These are phyloP conservation scores for Thripadectes ignobilis DNA, from an alignment of 2,797 vertebrate genomes.

Conservation along the genomic window DNA sequence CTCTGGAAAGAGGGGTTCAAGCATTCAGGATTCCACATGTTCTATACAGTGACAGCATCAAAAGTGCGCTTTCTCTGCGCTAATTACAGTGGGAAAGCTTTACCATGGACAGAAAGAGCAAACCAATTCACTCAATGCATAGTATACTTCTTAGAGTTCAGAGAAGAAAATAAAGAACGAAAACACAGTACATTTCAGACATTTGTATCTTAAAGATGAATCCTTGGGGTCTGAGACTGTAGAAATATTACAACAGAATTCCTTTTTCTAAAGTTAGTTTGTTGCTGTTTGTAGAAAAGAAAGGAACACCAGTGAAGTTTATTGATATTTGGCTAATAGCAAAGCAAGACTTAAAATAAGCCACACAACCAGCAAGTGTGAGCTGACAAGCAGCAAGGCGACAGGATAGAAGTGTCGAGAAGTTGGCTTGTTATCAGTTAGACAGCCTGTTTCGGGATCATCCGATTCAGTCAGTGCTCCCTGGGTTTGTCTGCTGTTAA, in stretches of 20 bases:
- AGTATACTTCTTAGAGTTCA: constrained; percentile 66
- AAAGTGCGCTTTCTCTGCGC: constrained; percentile 65
- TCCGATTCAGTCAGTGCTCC: constrained; percentile 92
- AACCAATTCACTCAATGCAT: constrained; percentile 76
- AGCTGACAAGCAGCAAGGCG: constrained; percentile 99
- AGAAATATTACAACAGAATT: constrained; percentile 76
- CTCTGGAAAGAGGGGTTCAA: constrained; percentile 70
- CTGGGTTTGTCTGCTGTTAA: constrained; percentile 93
- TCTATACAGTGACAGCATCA: constrained; percentile 65
- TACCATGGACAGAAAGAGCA: constrained; percentile 63
- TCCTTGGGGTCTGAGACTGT: constrained; percentile 73
- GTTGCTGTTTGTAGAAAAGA: constrained; percentile 76
- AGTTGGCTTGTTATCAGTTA: constrained; percentile 96
- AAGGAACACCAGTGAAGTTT: constrained; percentile 79
- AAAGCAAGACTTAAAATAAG: constrained; percentile 99
- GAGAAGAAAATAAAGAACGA: constrained; percentile 40
- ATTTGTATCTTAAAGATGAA: constrained; percentile 62
- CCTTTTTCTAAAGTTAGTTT: constrained; percentile 69
- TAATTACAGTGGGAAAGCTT: constrained; percentile 71
- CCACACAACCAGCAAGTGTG: constrained; percentile 99
- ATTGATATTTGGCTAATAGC: constrained; percentile 99
- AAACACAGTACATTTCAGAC: constrained; percentile 66
- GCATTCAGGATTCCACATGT: constrained; percentile 75
- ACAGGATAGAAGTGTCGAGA: constrained; percentile 99
- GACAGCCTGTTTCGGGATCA: constrained; percentile 93